These are phyloP conservation scores for Caerostris darwini DNA, from an alignment of 1,140 invertebrate genomes.

Conservation along the genomic window DNA sequence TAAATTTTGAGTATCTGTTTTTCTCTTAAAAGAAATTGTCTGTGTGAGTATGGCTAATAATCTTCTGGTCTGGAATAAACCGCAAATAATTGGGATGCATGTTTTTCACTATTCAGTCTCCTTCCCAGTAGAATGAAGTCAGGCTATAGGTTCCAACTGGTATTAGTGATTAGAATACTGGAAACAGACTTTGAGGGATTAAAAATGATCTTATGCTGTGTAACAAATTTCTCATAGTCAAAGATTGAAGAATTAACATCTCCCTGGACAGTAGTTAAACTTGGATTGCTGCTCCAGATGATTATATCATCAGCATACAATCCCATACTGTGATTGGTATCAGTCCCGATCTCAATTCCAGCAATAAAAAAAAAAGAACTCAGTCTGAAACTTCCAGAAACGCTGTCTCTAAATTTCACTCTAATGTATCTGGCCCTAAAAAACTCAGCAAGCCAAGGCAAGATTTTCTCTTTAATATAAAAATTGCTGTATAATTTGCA, in stretches of 20 bases:
- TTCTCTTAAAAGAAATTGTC: not conserved
- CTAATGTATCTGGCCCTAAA: too few species aligned
- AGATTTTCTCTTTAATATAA: too few species aligned
- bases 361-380: too few species aligned
- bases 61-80: not conserved
- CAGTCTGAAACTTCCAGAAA: too few species aligned
- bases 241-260: not conserved
- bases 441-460: too few species aligned
- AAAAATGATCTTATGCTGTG: not conserved
- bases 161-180: too few species aligned
- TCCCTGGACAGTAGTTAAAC: not conserved
- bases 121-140: not conserved
- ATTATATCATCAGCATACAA: constrained; percentile 30
- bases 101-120: not conserved
- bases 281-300: constrained; percentile 23
- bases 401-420: too few species aligned
- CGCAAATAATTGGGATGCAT: not conserved
- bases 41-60: not conserved
- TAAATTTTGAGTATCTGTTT: not conserved
- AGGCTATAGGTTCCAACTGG: not conserved
- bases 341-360: not conserved
- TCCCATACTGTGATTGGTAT: constrained; percentile 1
- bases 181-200: too few species aligned
- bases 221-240: not conserved
- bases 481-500: too few species aligned